A percentile compares a stretch with the other conserved stretches of the same genome.
Conservation (phyloP, 2,113 vertebrate species). For the Clarias magur region DNA sequence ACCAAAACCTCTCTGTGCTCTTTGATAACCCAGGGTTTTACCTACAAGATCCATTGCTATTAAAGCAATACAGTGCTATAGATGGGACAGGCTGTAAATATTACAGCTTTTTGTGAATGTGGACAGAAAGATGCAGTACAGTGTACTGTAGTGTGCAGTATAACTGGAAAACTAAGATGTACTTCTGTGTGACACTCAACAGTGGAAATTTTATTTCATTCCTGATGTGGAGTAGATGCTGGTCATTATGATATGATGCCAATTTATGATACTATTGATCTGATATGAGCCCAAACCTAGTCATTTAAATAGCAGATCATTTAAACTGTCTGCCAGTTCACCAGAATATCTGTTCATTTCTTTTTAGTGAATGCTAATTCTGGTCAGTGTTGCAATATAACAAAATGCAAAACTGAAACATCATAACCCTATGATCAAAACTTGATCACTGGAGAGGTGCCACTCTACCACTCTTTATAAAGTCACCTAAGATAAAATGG, state of each 20-base stretch:
- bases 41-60: too few species aligned
- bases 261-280: background rate
- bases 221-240: background rate
- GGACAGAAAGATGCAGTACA: too few species aligned
- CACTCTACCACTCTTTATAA: constrained; percentile 11
- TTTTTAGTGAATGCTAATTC: background rate
- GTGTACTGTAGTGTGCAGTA: too few species aligned
- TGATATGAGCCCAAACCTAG: background rate
- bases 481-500: background rate
- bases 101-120: too few species aligned
- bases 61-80: too few species aligned
- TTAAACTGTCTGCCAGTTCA: background rate
- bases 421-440: background rate
- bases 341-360: background rate
- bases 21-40: too few species aligned
- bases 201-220: background rate
- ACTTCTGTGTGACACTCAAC: too few species aligned
- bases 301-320: background rate
- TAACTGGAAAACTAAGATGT: too few species aligned
- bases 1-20: too few species aligned
- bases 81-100: too few species aligned
- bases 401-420: background rate
- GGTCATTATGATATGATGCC: background rate
- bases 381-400: background rate
- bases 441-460: background rate